A percentile compares a stretch with the other conserved stretches of the same genome.
These are phyloP conservation scores for Capitulum mitella DNA, from an alignment of 2,888 invertebrate genomes.

Conservation along the genomic window DNA sequence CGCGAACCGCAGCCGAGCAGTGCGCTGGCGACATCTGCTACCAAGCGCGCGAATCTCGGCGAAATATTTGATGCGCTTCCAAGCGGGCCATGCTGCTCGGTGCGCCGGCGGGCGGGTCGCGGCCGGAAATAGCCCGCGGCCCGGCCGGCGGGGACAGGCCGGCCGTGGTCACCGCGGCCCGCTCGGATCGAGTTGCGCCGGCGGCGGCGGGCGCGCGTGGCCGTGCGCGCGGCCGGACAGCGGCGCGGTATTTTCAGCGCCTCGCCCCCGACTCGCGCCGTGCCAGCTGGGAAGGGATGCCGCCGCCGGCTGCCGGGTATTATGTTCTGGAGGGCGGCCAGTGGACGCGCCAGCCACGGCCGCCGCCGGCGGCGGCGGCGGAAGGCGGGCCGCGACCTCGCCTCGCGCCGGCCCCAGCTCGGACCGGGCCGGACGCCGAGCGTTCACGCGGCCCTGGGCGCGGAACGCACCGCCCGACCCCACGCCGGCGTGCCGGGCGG, in stretches of 20 bases:
- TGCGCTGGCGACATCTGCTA: conserved; percentile 1
- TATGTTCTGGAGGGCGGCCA: conserved; percentile 5
- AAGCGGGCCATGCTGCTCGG: conserved; percentile 6
- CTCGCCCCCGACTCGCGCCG: background rate
- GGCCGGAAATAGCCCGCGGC: conserved; percentile 1
- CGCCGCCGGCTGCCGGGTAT: background rate
- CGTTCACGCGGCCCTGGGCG: too few relatives aligned
- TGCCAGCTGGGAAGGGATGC: background rate
- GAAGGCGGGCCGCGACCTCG: background rate
- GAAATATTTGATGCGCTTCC: conserved; percentile 21
- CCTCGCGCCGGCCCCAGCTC: background rate
- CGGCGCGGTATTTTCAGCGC: conserved; percentile 5
- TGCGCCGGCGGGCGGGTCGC: background rate
- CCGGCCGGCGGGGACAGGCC: background rate
- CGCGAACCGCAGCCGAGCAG: background rate
- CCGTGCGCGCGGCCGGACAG: background rate
- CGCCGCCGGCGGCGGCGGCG: too few relatives aligned
- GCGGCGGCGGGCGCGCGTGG: background rate
- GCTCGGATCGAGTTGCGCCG: background rate
- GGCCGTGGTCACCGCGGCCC: background rate
- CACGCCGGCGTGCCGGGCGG: too few relatives aligned
- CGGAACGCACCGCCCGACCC: too few relatives aligned
- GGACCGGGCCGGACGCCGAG: too few relatives aligned
- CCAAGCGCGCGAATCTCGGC: background rate
- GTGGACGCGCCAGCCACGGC: background rate